A percentile compares a stretch with the other conserved stretches of the same genome.
These are phyloP conservation scores for Oreochromis spilurus DNA, from an alignment of 2,113 vertebrate species.

Conservation along the genomic window DNA sequence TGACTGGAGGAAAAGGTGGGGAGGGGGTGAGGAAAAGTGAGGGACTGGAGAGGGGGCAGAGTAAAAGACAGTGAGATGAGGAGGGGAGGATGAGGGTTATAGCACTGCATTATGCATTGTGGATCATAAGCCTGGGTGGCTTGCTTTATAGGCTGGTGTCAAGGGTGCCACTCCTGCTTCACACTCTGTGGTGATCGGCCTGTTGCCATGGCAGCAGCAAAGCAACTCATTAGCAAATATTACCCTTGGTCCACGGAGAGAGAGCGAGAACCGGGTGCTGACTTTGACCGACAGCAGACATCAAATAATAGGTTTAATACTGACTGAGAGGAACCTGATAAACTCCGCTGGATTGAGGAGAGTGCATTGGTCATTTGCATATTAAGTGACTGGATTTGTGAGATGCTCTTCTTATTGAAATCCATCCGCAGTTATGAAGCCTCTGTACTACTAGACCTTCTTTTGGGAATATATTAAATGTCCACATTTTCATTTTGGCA, in stretches of 20 bases:
- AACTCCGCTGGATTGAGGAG: not conserved
- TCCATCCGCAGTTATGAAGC: not conserved
- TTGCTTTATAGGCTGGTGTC: constrained; percentile 45
- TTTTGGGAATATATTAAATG: not conserved
- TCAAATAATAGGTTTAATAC: constrained; percentile 10
- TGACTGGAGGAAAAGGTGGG: not conserved
- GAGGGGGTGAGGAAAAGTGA: not conserved
- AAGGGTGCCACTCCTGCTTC: constrained; percentile 49
- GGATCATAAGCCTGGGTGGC: constrained; percentile 31
- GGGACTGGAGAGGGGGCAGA: not conserved
- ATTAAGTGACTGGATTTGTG: not conserved
- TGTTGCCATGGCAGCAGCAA: constrained; percentile 60
- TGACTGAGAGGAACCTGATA: not conserved
- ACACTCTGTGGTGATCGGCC: constrained; percentile 24
- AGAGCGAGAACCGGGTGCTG: not conserved
- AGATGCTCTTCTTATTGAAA: not conserved
- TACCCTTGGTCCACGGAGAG: not conserved
- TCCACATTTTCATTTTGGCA: not conserved
- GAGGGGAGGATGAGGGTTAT: constrained; percentile 4
- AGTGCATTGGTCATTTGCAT: not conserved
- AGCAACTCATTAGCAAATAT: constrained; percentile 56
- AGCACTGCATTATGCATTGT: constrained; percentile 63
- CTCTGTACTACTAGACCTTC: not conserved
- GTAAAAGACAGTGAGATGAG: not conserved
- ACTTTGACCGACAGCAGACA: constrained; percentile 42